Base-by-base conservation (phyloP, 2,888 invertebrate species). In the Zhuqinia jingwanae region DNA sequence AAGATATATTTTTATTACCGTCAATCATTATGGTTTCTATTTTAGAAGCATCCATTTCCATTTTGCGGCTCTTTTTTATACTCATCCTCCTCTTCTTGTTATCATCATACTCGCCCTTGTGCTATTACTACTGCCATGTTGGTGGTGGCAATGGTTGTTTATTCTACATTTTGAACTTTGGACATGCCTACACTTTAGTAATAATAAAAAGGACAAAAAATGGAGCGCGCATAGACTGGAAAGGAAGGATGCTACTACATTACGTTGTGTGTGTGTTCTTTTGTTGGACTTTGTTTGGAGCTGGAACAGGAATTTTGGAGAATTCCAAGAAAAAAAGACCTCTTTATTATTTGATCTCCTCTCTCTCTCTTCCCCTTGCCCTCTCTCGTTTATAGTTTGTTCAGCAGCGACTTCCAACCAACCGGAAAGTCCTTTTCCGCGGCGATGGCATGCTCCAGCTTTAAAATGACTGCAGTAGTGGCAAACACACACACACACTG, bases 91-190 rank as follows among this genome's bases (percentile, higher is more conserved):
- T 53, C 20, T 22, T 11, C 22, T 58, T 25, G 10, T 22, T 25
- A 53, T 17, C 3, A 36, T 58, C 25, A 11, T 58, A 11, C 25
- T 58, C 0, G 13, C 58, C 2, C n/a, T 56, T 56, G 11, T n/a
- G n/a, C n/a, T n/a, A n/a, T n/a, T 13, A 13, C 15, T 50, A 50
- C 60, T 30, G n/a, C 30, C 6, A 27, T 60, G 30, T 15, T 30
- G n/a, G 13, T 13, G 13, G 50, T 50, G 58, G 22, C 58, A 20
- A 20, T 58, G 10, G 10, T 53, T 73, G 50, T 73, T 73, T 73
- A 30, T 73, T 73, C 47, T 50, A 73, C 73, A 73, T 50, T 25
- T 73, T n/a, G n/a, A n/a, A n/a, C n/a, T n/a, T 73, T 73, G 73
- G 73, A 73, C 73, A 73, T 68, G 58, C 20, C 11, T 15, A 25